Percentiles rank a stretch among this genome's conserved stretches.
Evolutionary conservation across 1,140 invertebrate species (phyloP).

Genomic region (Drosophila equinoxialis): DNA sequence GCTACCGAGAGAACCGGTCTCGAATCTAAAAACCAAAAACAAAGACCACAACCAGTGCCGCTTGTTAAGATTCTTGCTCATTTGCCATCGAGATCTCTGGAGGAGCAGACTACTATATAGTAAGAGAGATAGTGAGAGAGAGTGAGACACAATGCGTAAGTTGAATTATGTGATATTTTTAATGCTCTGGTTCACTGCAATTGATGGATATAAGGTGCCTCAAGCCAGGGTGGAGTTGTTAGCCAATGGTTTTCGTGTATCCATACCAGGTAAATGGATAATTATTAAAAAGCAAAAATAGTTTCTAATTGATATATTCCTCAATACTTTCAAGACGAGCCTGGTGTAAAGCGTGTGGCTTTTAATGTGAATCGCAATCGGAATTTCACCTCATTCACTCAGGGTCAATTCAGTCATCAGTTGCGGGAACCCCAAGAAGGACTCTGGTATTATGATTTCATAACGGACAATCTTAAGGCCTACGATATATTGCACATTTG

Average conservation of each 20-base stretch:
- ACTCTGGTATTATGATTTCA: conserved; percentile 56
- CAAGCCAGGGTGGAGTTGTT: conserved; percentile 50
- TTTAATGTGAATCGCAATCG: conserved; percentile 77
- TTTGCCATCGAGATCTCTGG: conserved; percentile 26
- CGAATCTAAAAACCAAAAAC: not conserved
- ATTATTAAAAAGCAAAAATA: not conserved
- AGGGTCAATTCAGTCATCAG: conserved; percentile 57
- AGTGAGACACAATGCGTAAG: conserved; percentile 24
- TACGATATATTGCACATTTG: conserved; percentile 64
- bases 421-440: conserved; percentile 42
- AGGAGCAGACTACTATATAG: not conserved
- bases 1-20: conserved; percentile 31
- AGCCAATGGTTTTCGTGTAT: conserved; percentile 61
- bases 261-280: conserved; percentile 63
- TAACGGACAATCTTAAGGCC: conserved; percentile 36
- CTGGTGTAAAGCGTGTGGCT: conserved; percentile 64
- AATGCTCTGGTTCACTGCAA: not conserved
- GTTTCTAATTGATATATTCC: not conserved
- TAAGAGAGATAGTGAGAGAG: too few species aligned
- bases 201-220: conserved; percentile 55
- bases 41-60: conserved; percentile 18
- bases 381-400: conserved; percentile 62
- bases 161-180: conserved; percentile 1
- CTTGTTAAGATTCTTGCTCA: conserved; percentile 30
- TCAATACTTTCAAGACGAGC: conserved; percentile 50